Evolutionary conservation across 2,797 vertebrate genomes (phyloP), one percentile per base, ranked within the genome.

Genomic region (Echiichthys vipera): DNA sequence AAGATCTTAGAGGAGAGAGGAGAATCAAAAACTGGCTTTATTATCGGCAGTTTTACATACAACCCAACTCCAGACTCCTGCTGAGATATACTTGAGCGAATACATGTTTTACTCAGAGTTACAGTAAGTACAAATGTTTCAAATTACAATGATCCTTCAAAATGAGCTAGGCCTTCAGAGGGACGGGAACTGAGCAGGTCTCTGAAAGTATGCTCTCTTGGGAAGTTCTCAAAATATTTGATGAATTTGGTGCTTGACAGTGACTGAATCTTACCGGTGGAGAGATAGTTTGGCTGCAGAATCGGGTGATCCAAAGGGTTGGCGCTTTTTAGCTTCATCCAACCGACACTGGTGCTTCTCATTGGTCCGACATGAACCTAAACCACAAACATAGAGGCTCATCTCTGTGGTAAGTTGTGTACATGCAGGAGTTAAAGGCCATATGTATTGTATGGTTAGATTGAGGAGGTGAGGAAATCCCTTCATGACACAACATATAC

Each of bases 311-410:
- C 97, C 0, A 77, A 85, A 4, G 98, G 98, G 85, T 95, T 93
- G 75, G 88, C 54, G 40, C 95, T 99, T 90, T 93, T 96, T 88
- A 99, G 93, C 84, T 96, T 98, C 69, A 99, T 61, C 96, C 96
- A 98, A 43, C 98, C 98, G 17, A 93, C 86, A 63, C 97, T 99
- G 0, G 93, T 95, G 85, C 91, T 96, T 84, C 98, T 96, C 96
- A 99, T 94, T 77, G 98, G 93, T 62, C 98, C 98, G 39, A 98
- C 96, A 0, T 99, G 98, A 56, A 98, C 97, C 98, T 99, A 67
- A 27, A 84, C 73, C 63, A 66, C 46, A 42, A 51, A 49, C 32
- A 57, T 13, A 34, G 34, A 29, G 12, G 54, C 8, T 47, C 0
- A 25, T 15, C 18, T 30, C 14, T 43, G 10, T 17, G 14, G 27